Percentiles rank a stretch among this genome's conserved stretches.
phyloP scores from a whole-genome alignment of 2,888 invertebrate species.

The Drosophila paranaensis region DNA sequence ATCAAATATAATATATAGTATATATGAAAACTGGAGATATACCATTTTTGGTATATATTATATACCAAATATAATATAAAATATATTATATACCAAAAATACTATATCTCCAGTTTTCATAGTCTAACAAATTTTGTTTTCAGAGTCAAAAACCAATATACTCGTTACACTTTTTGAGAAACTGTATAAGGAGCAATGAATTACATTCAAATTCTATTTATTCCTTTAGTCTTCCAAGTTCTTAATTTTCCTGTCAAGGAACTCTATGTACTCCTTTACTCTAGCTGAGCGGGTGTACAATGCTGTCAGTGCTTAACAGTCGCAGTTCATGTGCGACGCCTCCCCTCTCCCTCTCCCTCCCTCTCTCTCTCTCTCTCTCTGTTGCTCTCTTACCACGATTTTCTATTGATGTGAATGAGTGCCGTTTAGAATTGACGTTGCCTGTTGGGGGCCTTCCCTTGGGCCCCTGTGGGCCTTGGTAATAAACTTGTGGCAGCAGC shows the following conservation, averaged over 20 bases:
- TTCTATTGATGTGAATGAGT: slow-evolving; percentile 51
- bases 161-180: not conserved
- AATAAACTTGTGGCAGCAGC: slow-evolving; percentile 71
- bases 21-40: no score
- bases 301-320: slow-evolving; percentile 29
- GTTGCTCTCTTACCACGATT: not conserved
- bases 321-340: not conserved
- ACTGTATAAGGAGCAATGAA: not conserved
- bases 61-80: no score
- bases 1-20: no score
- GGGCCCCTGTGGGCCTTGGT: slow-evolving; percentile 23
- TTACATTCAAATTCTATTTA: no score
- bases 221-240: not conserved
- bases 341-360: not conserved
- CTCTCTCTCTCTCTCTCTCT: not conserved
- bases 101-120: no score
- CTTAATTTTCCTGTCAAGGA: not conserved
- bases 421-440: slow-evolving; percentile 66
- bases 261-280: not conserved
- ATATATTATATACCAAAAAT: no score
- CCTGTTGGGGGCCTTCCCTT: slow-evolving; percentile 12
- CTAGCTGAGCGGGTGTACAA: not conserved
- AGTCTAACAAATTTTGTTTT: not conserved
- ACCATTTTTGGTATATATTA: no score
- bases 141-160: not conserved